phyloP scores from a whole-genome alignment of 2,113 vertebrate species.

The Gobiocypris rarus region DNA sequence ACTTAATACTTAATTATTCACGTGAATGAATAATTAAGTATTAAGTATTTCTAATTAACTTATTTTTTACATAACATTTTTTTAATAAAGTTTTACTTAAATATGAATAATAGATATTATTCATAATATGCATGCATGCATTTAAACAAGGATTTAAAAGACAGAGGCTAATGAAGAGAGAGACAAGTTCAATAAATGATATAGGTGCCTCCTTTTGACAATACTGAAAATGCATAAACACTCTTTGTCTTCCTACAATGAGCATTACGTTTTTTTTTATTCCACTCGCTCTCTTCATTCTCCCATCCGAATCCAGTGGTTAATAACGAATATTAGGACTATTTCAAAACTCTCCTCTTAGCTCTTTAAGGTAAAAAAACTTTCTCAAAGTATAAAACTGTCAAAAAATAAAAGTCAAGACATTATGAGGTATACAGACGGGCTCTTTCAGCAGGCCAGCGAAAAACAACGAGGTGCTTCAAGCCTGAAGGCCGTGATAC shows the following conservation, averaged over 20 bases:
- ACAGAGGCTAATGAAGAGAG: neutral
- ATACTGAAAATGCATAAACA: neutral
- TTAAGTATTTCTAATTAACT: too few relatives aligned
- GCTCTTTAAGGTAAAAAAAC: neutral
- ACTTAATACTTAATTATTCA: neutral
- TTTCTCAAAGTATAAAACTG: slow-evolving; percentile 5
- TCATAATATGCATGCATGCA: too few relatives aligned
- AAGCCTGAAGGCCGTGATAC: slow-evolving; percentile 72
- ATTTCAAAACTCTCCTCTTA: neutral
- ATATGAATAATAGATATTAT: too few relatives aligned
- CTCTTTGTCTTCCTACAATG: neutral
- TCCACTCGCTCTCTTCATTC: neutral
- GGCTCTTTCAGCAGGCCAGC: slow-evolving; percentile 65
- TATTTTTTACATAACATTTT: too few relatives aligned
- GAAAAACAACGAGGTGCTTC: slow-evolving; percentile 71
- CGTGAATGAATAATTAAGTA: too few relatives aligned
- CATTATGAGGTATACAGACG: slow-evolving; percentile 65
- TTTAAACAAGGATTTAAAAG: neutral
- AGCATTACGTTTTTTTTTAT: neutral
- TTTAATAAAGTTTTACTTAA: too few relatives aligned
- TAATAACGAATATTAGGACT: neutral
- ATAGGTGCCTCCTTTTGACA: neutral
- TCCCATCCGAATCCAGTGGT: neutral
- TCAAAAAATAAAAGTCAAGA: slow-evolving; percentile 24
- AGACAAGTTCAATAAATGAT: neutral